Conservation (phyloP, 2,113 vertebrate species). For the Gobiocypris rarus region DNA sequence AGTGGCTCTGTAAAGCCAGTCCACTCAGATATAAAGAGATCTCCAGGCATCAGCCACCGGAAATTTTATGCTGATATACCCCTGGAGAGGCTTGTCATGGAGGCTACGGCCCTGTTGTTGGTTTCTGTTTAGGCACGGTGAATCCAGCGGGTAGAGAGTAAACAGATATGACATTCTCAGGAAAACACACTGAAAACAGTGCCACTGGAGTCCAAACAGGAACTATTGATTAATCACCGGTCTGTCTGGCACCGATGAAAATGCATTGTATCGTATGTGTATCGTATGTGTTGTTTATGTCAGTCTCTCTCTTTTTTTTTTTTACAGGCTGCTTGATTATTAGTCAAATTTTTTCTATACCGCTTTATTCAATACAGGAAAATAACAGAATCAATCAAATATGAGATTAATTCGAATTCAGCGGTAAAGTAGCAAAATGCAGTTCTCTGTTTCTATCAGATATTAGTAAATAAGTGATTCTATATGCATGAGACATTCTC, state of each 20-base stretch:
- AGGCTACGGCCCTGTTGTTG: constrained; percentile 31
- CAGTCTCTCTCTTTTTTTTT: background rate
- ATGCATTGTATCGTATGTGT: no score
- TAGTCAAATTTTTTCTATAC: background rate
- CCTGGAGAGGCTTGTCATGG: constrained; percentile 16
- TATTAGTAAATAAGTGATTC: no score
- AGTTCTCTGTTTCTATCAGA: background rate
- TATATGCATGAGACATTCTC: no score
- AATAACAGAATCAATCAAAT: no score
- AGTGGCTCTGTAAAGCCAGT: background rate
- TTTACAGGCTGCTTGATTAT: background rate
- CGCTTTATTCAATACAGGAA: no score
- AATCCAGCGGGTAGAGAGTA: background rate
- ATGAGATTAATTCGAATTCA: no score
- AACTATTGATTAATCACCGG: background rate
- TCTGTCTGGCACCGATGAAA: background rate
- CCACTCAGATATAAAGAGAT: constrained; percentile 39
- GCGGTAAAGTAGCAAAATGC: background rate
- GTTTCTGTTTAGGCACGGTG: constrained; percentile 29
- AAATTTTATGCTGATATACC: constrained; percentile 47
- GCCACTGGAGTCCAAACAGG: background rate
- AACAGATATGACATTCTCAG: background rate
- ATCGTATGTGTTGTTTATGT: background rate
- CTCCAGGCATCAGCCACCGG: constrained; percentile 45
- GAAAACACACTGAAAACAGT: background rate